Percentiles rank a stretch among this genome's conserved stretches.
Evolutionary conservation across 2,113 vertebrate species (phyloP).

Genomic region (Cyphomyrus discorhynchus): DNA sequence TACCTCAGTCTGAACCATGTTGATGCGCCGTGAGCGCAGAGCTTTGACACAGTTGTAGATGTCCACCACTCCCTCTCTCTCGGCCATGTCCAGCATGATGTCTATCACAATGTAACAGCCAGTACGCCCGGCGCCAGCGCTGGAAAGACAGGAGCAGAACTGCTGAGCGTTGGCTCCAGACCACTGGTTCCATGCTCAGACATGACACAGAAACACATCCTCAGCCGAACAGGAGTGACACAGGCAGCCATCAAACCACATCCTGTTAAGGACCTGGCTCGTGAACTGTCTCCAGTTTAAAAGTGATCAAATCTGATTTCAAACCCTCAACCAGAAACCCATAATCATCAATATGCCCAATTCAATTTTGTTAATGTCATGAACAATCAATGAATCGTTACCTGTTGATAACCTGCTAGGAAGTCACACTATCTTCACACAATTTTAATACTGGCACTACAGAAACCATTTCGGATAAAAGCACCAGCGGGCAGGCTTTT

Average conservation of each 20-base stretch:
- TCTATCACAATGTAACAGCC: slow-evolving; percentile 98
- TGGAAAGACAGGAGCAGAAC: slow-evolving; percentile 34
- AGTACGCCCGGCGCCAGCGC: slow-evolving; percentile 91
- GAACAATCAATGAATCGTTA: not conserved
- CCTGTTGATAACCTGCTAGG: not conserved
- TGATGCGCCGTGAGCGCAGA: slow-evolving; percentile 90
- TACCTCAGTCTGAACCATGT: slow-evolving; percentile 99
- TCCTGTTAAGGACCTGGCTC: not conserved
- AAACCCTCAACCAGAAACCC: not conserved
- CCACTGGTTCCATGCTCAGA: not conserved
- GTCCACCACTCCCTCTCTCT: slow-evolving; percentile 94
- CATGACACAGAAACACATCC: not conserved
- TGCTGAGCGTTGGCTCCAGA: not conserved
- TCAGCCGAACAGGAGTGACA: not conserved
- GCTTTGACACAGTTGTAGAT: slow-evolving; percentile 99
- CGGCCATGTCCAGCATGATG: slow-evolving; percentile 99
- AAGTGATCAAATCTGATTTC: not conserved
- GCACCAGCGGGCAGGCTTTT: not conserved
- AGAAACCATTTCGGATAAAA: not conserved
- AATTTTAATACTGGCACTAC: not conserved
- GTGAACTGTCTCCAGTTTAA: not conserved
- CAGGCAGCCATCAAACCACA: not conserved
- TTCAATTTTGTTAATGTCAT: not conserved
- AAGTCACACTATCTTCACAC: not conserved
- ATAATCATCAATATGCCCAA: not conserved